Evolutionary conservation across 2,888 invertebrate species (phyloP), one percentile per base, ranked within the genome.

Genomic region (Syrphus vitripennis): DNA sequence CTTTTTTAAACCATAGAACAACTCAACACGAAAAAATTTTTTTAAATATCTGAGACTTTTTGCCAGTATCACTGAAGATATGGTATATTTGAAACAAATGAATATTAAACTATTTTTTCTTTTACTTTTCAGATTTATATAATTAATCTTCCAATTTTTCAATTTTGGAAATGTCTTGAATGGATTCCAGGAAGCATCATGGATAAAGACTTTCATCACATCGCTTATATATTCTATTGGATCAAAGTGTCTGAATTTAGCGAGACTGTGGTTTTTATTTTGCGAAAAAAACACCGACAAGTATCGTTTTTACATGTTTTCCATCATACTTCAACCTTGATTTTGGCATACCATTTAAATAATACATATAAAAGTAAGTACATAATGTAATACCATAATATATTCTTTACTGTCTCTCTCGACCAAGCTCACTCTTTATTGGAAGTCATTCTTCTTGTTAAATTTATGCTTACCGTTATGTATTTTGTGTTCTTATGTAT

Each of bases 301-400:
- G 95, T 95, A 5, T 94, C 96, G 0, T 94, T 94, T 86, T 92
- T 96, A 59, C 96, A 96, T 88, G 92, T 96, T 2, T 96, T 96
- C 89, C 96, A 96, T 91, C 96, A 96, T 88, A 91, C 94, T 61
- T 93, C 94, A 65, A 94, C 95, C 0, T 90, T 95, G 40, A 89
- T 93, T 9, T 92, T 96, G 4, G 91, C 94, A 0, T 96, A 95
- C 87, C 94, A 0, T 94, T 93, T 1, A 93, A 94, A 40, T 14
- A 95, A 95, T 92, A 95, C 94, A 89, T 93, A 95, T 84, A 94
- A 95, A 93, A 95, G 96, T 96, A 92, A 89, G 93, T 82, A 5
- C 7, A 34, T 1, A n/a, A n/a, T n/a, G n/a, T n/a, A n/a, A n/a
- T n/a, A n/a, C n/a, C n/a, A n/a, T n/a, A n/a, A n/a, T n/a, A n/a